Evolutionary conservation across 2,113 vertebrate species (phyloP).

Genomic region (Himantopus leucocephalus): DNA sequence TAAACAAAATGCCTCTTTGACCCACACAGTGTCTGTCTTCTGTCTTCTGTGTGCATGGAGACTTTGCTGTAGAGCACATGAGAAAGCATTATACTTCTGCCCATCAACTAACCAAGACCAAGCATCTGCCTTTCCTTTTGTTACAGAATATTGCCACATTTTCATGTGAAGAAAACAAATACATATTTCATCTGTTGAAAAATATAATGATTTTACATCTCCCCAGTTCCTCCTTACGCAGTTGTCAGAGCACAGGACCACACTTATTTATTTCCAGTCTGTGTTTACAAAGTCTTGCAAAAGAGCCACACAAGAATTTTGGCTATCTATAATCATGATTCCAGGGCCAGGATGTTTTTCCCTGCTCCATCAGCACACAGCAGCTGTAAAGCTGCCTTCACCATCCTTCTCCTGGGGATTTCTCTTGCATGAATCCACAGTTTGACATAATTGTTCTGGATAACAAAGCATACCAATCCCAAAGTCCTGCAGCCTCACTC

Average conservation of each 20-base stretch:
- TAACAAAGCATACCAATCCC: background rate
- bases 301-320: background rate
- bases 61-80: background rate
- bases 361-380: background rate
- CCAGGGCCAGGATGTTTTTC: background rate
- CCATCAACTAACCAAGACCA: background rate
- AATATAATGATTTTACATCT: background rate
- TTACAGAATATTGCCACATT: background rate
- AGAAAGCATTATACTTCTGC: background rate
- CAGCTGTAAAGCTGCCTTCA: background rate
- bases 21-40: background rate
- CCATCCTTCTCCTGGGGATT: background rate
- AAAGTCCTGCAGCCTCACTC: background rate
- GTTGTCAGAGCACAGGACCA: background rate
- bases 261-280: background rate
- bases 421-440: background rate
- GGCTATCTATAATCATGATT: background rate
- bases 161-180: slow-evolving; percentile 21
- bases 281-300: background rate
- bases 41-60: background rate
- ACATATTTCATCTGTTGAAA: background rate
- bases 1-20: background rate
- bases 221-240: background rate
- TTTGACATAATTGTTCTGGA: background rate
- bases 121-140: background rate